Base-by-base conservation (phyloP, 2,113 vertebrate species). In the Odontophorus gujanensis region DNA sequence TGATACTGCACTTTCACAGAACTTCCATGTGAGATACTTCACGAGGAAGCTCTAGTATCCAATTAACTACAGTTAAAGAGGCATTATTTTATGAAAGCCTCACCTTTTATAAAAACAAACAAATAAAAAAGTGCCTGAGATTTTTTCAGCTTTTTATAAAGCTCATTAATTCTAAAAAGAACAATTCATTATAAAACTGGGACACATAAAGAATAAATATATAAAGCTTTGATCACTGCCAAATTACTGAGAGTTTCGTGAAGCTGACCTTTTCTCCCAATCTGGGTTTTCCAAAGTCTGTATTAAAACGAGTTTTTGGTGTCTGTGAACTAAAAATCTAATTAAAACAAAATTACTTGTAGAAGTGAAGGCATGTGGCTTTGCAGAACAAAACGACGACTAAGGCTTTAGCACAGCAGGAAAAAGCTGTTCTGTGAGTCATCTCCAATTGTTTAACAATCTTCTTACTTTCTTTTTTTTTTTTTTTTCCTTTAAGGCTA, bases 241-340 rank as follows among this genome's bases (percentile, higher is more conserved):
- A 84, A 47, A 79, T 94, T 92, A 72, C 26, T 71, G 42, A 28
- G 7, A 5, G 17, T 90, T 91, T 84, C 89, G 36, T 74, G 58
- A 81, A 85, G 65, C 55, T 87, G 81, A 68, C 32, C 40, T 88
- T 61, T 83, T 36, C 58, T 66, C 61, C 26, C 83, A 81, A 43
- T 74, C 71, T 89, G 34, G 81, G 12, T 43, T 92, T 89, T n/a
- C 45, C 28, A 40, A 74, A 77, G 36, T 81, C 74, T 81, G 1
- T 81, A 53, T 81, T 76, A 92, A 88, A 94, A 42, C 17, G 66
- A 81, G 12, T 13, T 19, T 88, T 78, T 81, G 5, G 26, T 65
- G 75, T 38, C 50, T 82, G 34, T 74, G 92, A 91, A 90, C 32
- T 74, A 86, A 66, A 74, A 67, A 82, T 55, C 86, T 90, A 81